These are phyloP conservation scores for Cossypha niveicapilla DNA, from an alignment of 2,797 vertebrate genomes.

Conservation along the genomic window DNA sequence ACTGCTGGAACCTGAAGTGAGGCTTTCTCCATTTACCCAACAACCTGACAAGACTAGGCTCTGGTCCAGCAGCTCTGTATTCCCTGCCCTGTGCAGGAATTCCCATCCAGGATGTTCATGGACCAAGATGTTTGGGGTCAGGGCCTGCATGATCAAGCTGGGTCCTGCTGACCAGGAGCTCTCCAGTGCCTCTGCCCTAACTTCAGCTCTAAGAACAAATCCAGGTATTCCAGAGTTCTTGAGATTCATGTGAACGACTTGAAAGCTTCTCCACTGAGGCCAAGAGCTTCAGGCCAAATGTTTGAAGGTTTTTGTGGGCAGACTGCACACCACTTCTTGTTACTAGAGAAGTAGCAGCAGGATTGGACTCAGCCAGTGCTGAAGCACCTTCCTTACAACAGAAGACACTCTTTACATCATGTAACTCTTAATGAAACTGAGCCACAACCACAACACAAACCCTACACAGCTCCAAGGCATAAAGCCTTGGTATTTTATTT, in stretches of 20 bases:
- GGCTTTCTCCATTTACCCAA: not conserved
- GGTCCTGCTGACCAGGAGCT: not conserved
- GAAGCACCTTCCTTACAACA: not conserved
- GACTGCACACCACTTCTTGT: not conserved
- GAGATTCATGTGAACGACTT: accelerated
- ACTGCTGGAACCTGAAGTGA: not conserved
- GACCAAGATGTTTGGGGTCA: not conserved
- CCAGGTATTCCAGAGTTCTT: not conserved
- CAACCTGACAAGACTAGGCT: not conserved
- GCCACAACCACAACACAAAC: not conserved
- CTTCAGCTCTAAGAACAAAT: not conserved
- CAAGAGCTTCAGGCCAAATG: not conserved
- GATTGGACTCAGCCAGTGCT: not conserved
- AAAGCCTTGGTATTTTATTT: slow-evolving; percentile 41
- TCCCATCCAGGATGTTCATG: accelerated
- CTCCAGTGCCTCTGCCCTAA: not conserved
- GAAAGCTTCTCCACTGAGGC: not conserved
- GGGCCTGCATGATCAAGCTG: not conserved
- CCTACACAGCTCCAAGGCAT: not conserved
- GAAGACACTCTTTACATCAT: not conserved
- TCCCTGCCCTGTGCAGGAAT: not conserved
- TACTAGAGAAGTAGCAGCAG: not conserved
- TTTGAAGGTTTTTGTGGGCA: not conserved
- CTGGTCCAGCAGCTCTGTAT: not conserved
- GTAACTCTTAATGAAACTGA: not conserved